phyloP scores from a whole-genome alignment of 2,113 vertebrate species.

The Egretta garzetta region DNA sequence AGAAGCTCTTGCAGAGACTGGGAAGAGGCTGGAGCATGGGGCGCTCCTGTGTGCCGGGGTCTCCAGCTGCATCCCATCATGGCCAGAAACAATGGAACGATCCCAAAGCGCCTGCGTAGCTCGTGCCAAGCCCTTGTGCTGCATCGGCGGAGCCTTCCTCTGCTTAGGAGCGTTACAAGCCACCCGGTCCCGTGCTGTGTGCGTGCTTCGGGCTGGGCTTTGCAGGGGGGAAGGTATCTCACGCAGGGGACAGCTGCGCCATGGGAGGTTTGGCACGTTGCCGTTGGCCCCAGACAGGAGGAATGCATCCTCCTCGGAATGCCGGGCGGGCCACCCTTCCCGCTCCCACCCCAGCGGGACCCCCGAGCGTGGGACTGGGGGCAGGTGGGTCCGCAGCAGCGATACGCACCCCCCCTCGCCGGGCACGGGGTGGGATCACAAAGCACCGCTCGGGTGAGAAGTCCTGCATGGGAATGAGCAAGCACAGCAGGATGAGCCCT shows the following conservation, averaged over 20 bases:
- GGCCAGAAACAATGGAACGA: neutral
- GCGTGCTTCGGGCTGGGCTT: neutral
- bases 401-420: fast-evolving
- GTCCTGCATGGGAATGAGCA: neutral
- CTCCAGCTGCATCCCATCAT: neutral
- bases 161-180: neutral
- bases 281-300: neutral
- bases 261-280: neutral
- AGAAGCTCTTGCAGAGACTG: neutral
- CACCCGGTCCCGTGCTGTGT: neutral
- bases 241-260: neutral
- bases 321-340: fast-evolving
- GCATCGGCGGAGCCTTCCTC: neutral
- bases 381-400: neutral
- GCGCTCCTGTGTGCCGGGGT: neutral
- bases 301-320: neutral
- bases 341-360: neutral
- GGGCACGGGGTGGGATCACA: fast-evolving
- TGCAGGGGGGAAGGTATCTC: neutral
- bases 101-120: neutral
- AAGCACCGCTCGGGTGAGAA: neutral
- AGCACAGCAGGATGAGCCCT: neutral
- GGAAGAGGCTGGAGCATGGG: neutral
- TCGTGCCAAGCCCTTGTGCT: neutral
- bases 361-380: neutral